Evolutionary conservation across 2,113 vertebrate genomes (phyloP), one percentile per base, ranked within the genome.

Genomic region (Setophaga kirtlandii): DNA sequence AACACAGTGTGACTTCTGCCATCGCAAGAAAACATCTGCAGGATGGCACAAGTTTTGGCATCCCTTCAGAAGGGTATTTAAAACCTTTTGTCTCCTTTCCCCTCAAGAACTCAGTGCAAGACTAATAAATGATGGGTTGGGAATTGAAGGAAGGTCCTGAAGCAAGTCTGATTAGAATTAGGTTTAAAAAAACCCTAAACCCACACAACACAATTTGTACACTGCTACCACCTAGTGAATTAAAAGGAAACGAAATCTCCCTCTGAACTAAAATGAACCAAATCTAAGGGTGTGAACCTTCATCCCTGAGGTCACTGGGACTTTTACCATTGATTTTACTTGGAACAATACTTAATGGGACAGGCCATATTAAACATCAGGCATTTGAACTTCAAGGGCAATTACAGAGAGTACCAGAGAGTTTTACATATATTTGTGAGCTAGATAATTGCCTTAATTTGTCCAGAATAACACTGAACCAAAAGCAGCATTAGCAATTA

Each of bases 201-300:
- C 13, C 2, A 33, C 25, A 60, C 24, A 37, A 44, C 78, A 93
- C 53, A 74, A 15, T 94, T 78, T 96, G 92, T 89, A 56, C 94
- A 88, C 92, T 97, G 73, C 96, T 96, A 97, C 96, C 96, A 95
- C 91, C 96, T 97, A 97, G 96, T 94, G 94, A 94, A 90, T 67
- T 64, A 52, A 75, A 80, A 70, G 55, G 64, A 95, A 96, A 84
- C 41, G 62, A 92, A 88, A 49, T 64, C 44, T 81, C 63, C 44
- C 68, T 89, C 56, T 86, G 44, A 90, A 87, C 35, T 42, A 41
- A 74, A 21, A 84, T 42, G 37, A 93, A 53, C 62, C 28, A 30
- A 60, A 49, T 15, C 52, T 75, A 52, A 91, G 56, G 22, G 69
- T 44, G 21, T 68, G 88, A 90, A 79, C 62, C 41, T 84, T 84